These are phyloP conservation scores for Drosophila lutescens DNA, from an alignment of 2,888 invertebrate species.

Conservation along the genomic window DNA sequence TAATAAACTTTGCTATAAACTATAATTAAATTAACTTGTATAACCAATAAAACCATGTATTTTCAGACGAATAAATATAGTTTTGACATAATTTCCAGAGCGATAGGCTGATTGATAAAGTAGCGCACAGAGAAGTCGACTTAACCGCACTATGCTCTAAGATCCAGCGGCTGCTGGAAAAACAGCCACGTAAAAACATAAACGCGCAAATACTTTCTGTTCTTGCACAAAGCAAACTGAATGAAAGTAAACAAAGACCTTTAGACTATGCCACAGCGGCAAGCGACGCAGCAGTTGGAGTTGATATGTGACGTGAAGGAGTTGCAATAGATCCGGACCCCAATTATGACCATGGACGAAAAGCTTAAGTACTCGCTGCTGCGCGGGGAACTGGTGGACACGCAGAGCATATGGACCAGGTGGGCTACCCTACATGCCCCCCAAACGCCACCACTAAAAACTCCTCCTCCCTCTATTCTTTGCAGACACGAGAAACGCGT, in stretches of 20 bases:
- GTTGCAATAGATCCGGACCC: constrained; percentile 17
- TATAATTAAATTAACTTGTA: too few species aligned
- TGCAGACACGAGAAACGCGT: constrained; percentile 85
- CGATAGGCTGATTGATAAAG: too few species aligned
- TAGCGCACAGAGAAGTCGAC: constrained; percentile 10
- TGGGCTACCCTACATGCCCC: background rate
- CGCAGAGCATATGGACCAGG: constrained; percentile 83
- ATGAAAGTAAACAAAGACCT: constrained; percentile 30
- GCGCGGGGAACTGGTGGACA: constrained; percentile 84
- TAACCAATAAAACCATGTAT: too few species aligned
- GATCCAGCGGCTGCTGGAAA: constrained; percentile 38
- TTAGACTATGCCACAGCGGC: constrained; percentile 46
- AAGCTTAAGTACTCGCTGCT: constrained; percentile 84
- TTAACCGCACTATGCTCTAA: constrained; percentile 7
- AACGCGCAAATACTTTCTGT: constrained; percentile 23
- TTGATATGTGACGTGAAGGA: constrained; percentile 42
- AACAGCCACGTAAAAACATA: constrained; percentile 62
- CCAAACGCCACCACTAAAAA: too few species aligned
- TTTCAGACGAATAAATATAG: too few species aligned
- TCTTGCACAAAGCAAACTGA: constrained; percentile 3
- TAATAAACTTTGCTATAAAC: too few species aligned
- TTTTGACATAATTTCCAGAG: too few species aligned
- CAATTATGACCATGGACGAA: constrained; percentile 75
- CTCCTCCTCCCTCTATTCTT: background rate
- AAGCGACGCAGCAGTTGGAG: constrained; percentile 28